A percentile compares a stretch with the other conserved stretches of the same genome.
Evolutionary conservation across 2,797 vertebrate species (phyloP).

Genomic region (Chiloscyllium punctatum): DNA sequence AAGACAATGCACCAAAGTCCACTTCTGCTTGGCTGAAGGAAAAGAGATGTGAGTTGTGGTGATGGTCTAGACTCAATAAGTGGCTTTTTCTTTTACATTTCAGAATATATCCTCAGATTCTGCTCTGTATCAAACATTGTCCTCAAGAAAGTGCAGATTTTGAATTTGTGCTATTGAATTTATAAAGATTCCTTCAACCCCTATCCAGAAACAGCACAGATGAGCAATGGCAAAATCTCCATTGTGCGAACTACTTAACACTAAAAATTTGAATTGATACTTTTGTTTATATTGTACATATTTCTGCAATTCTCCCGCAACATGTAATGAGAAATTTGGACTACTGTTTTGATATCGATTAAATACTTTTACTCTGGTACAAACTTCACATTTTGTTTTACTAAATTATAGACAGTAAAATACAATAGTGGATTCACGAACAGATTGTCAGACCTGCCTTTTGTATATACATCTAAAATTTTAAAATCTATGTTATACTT

Average conservation of each 20-base stretch:
- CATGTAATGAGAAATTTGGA: neutral
- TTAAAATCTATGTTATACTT: neutral
- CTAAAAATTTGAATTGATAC: neutral
- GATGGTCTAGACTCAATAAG: neutral
- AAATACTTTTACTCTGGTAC: neutral
- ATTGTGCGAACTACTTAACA: neutral
- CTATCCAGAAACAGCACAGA: neutral
- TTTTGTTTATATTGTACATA: neutral
- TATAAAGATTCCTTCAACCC: neutral
- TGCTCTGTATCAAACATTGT: neutral
- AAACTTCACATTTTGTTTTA: neutral
- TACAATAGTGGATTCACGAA: neutral
- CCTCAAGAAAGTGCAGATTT: neutral
- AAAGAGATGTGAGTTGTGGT: too few relatives aligned
- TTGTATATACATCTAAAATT: neutral
- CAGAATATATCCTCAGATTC: neutral
- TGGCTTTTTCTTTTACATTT: neutral
- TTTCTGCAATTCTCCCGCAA: neutral
- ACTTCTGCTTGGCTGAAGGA: too few relatives aligned
- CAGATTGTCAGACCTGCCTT: neutral
- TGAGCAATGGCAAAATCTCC: neutral
- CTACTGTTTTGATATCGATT: neutral
- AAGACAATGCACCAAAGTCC: neutral
- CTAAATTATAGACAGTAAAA: neutral
- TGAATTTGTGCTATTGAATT: neutral